Conservation (phyloP, 2,113 vertebrate species). For the Brachyistius frenatus region DNA sequence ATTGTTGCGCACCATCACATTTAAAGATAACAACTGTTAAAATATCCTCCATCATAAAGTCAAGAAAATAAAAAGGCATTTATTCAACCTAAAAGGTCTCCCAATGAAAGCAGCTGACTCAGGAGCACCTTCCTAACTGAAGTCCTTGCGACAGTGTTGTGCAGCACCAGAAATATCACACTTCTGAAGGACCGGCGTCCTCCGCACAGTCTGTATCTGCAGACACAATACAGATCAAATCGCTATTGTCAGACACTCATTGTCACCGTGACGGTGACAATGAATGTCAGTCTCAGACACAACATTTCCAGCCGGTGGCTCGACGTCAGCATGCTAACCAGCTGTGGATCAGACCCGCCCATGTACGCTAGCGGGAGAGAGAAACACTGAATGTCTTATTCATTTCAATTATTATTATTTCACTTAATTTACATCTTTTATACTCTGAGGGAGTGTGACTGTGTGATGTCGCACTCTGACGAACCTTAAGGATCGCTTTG, state of each 20-base stretch:
- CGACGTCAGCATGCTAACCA: conserved; percentile 5
- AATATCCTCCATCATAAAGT: too few species aligned
- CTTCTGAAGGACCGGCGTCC: conserved; percentile 7
- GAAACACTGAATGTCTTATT: conserved; percentile 9
- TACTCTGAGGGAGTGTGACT: conserved; percentile 8
- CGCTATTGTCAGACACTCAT: conserved; percentile 35
- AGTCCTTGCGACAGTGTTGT: conserved; percentile 9
- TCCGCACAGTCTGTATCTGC: not conserved
- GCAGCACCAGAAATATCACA: conserved; percentile 22
- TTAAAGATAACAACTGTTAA: too few species aligned
- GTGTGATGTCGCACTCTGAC: conserved; percentile 41
- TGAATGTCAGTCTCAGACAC: conserved; percentile 28
- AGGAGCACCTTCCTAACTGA: not conserved
- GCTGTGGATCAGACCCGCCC: not conserved
- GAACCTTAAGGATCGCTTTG: conserved; percentile 33
- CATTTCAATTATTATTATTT: not conserved
- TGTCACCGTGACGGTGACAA: conserved; percentile 20
- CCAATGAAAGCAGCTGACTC: too few species aligned
- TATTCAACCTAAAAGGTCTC: too few species aligned
- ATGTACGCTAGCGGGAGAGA: not conserved
- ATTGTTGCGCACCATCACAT: too few species aligned
- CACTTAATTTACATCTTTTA: not conserved
- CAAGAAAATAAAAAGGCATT: too few species aligned
- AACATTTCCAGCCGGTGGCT: conserved; percentile 23
- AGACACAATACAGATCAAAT: conserved; percentile 32